A percentile compares a stretch with the other conserved stretches of the same genome.
These are phyloP conservation scores for Xestoiulus laeticollis DNA, from an alignment of 2,888 invertebrate genomes.

Conservation along the genomic window DNA sequence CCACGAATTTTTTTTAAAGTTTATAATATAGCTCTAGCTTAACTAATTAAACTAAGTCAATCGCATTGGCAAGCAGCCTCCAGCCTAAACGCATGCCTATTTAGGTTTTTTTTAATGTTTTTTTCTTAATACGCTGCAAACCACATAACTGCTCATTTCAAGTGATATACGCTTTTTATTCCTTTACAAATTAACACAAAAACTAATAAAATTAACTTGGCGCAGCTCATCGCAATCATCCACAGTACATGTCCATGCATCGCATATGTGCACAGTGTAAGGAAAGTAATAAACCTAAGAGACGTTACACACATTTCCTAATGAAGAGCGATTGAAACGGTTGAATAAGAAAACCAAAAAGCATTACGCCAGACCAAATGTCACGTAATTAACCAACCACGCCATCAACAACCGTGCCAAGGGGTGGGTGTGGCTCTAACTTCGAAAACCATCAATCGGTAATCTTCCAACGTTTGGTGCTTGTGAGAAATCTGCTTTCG, in stretches of 20 bases:
- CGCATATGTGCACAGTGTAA: neutral
- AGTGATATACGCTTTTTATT: neutral
- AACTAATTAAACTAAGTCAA: neutral
- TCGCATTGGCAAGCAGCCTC: neutral
- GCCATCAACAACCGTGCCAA: neutral
- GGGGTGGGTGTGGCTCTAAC: neutral
- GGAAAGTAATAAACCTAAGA: neutral
- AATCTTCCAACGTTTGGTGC: neutral
- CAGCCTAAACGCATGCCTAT: neutral
- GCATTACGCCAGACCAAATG: neutral
- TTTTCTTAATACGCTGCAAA: neutral
- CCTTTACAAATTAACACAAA: constrained; percentile 8
- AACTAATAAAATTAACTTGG: neutral
- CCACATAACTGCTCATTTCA: neutral
- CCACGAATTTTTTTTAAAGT: too few relatives aligned
- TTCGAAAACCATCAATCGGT: constrained; percentile 6
- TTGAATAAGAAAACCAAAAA: constrained; percentile 13
- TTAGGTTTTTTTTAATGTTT: neutral
- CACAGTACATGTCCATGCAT: neutral
- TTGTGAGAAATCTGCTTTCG: neutral
- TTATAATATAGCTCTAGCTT: too few relatives aligned
- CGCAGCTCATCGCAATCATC: neutral
- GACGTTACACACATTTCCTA: neutral
- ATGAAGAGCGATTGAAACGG: constrained; percentile 21
- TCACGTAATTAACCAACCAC: constrained; percentile 6